phyloP scores from a whole-genome alignment of 2,888 invertebrate genomes.

The Conomelus anceps region DNA sequence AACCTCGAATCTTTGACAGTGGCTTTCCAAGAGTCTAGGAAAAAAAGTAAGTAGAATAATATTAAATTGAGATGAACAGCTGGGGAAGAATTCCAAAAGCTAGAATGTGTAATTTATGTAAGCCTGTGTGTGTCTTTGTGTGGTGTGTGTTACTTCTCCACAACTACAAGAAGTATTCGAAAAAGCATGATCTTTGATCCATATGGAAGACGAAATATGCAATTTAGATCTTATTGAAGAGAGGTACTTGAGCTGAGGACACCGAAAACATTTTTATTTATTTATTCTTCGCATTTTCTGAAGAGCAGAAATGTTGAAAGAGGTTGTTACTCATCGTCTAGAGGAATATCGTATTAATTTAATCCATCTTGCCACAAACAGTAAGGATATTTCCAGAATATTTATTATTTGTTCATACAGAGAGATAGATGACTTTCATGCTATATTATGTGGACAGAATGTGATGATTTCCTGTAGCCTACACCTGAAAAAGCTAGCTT shows the following conservation, averaged over 20 bases:
- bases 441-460: neutral
- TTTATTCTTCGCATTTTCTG: neutral
- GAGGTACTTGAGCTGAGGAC: neutral
- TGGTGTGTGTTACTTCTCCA: no score
- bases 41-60: no score
- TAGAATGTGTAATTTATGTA: neutral
- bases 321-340: neutral
- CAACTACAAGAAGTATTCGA: neutral
- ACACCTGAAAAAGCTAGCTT: neutral
- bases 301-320: neutral
- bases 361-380: neutral
- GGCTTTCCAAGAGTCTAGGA: no score
- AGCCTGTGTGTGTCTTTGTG: no score
- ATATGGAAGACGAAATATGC: neutral
- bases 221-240: neutral
- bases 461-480: neutral
- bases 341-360: neutral
- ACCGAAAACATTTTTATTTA: neutral
- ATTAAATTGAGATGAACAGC: no score
- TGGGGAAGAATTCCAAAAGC: no score
- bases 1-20: no score
- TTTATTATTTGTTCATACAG: neutral
- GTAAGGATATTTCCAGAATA: neutral
- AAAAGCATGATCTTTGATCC: neutral
- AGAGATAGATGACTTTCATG: neutral